phyloP scores from a whole-genome alignment of 2,113 vertebrate genomes.

The Heterochromis multidens region DNA sequence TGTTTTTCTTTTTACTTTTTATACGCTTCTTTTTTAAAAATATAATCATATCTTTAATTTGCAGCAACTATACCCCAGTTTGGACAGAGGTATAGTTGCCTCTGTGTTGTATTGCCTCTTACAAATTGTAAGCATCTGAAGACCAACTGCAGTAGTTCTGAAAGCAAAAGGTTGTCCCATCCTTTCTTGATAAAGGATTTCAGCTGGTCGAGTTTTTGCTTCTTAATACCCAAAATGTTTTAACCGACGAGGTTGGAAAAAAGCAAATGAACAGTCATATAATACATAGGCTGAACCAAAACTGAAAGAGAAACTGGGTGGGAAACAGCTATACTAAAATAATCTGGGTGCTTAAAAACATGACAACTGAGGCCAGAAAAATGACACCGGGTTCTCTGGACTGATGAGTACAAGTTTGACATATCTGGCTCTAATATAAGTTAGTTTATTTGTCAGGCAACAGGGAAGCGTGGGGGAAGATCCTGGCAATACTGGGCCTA shows the following conservation, averaged over 20 bases:
- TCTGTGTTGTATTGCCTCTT: neutral
- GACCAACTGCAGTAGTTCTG: neutral
- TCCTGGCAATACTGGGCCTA: too few relatives aligned
- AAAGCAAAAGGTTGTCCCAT: neutral
- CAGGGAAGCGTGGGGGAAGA: too few relatives aligned
- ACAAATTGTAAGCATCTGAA: neutral
- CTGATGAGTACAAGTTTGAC: fast-evolving
- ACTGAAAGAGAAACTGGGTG: neutral
- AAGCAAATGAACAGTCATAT: neutral
- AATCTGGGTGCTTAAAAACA: neutral
- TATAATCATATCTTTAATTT: neutral
- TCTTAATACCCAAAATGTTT: neutral
- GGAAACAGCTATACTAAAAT: neutral
- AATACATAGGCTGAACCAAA: neutral
- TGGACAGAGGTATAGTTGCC: too few relatives aligned
- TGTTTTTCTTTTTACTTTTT: neutral
- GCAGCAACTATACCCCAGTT: neutral
- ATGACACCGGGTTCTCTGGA: neutral
- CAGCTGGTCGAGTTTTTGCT: neutral
- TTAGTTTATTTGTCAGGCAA: neutral
- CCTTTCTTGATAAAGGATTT: too few relatives aligned
- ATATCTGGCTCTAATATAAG: neutral
- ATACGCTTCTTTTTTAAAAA: neutral
- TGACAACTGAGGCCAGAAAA: too few relatives aligned
- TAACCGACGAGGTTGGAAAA: neutral